These are phyloP conservation scores for Galeopterus variegatus DNA, from an alignment of 2,113 vertebrate genomes.

Conservation along the genomic window DNA sequence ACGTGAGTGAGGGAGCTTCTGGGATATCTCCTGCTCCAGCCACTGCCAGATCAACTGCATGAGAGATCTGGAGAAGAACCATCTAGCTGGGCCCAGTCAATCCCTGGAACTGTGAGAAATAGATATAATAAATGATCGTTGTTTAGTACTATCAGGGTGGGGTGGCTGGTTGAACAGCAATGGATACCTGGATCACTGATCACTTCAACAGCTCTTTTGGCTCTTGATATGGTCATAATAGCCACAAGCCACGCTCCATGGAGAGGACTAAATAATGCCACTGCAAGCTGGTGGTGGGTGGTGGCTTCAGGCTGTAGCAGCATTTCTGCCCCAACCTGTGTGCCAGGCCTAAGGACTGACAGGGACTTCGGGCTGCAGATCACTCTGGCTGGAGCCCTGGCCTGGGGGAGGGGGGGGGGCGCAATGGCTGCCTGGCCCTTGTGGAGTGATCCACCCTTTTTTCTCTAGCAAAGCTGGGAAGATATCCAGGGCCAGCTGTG, in stretches of 20 bases:
- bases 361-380: neutral
- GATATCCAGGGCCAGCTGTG: constrained; percentile 75
- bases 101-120: neutral
- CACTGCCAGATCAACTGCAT: neutral
- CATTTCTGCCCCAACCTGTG: rapidly evolving
- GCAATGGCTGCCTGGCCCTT: neutral
- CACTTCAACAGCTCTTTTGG: neutral
- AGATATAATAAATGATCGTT: neutral
- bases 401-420: neutral
- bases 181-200: neutral
- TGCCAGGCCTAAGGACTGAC: neutral
- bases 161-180: neutral
- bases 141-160: neutral
- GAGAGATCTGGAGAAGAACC: neutral
- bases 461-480: constrained; percentile 66
- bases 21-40: neutral
- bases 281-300: neutral
- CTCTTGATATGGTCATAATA: neutral
- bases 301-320: neutral
- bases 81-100: neutral
- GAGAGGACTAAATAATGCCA: neutral
- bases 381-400: neutral
- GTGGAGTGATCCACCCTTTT: constrained; percentile 47
- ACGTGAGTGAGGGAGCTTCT: neutral
- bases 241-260: neutral